A percentile compares a stretch with the other conserved stretches of the same genome.
These are phyloP conservation scores for Osmoderma eremita DNA, from an alignment of 2,888 invertebrate species.

Conservation along the genomic window DNA sequence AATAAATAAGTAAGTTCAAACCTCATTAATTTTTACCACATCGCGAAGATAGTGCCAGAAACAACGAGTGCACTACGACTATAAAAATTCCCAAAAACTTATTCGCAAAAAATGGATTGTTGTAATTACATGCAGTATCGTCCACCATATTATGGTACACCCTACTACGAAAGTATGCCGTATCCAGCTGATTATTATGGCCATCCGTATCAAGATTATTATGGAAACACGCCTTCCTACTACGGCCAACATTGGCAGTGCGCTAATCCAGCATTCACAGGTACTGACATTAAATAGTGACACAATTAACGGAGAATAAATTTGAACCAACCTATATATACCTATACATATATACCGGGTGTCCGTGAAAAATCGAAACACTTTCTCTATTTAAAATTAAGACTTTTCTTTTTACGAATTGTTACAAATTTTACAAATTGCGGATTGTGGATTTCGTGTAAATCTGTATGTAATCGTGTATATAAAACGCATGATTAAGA, in stretches of 20 bases:
- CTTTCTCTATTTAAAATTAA: too few species aligned
- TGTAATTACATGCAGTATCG: conserved; percentile 62
- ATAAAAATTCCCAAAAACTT: too few species aligned
- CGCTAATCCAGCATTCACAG: conserved; percentile 56
- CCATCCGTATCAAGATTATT: conserved; percentile 49
- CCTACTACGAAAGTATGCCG: conserved; percentile 57
- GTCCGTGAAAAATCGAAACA: too few species aligned
- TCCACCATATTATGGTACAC: conserved; percentile 57
- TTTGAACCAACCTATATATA: too few species aligned
- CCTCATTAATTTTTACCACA: background rate
- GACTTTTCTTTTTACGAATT: too few species aligned
- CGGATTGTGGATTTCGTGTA: too few species aligned
- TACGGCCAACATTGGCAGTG: conserved; percentile 59
- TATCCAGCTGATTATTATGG: conserved; percentile 57
- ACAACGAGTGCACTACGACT: too few species aligned
- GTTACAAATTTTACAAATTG: too few species aligned
- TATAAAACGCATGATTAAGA: too few species aligned
- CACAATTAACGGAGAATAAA: background rate
- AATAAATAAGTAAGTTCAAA: background rate
- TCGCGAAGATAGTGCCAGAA: background rate
- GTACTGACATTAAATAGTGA: conserved; percentile 49
- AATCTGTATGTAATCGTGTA: too few species aligned
- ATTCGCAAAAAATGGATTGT: conserved; percentile 61
- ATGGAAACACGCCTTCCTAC: conserved; percentile 51
- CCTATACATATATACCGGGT: too few species aligned